These are phyloP conservation scores for Nylanderia fulva DNA, from an alignment of 1,140 invertebrate species.

Conservation along the genomic window DNA sequence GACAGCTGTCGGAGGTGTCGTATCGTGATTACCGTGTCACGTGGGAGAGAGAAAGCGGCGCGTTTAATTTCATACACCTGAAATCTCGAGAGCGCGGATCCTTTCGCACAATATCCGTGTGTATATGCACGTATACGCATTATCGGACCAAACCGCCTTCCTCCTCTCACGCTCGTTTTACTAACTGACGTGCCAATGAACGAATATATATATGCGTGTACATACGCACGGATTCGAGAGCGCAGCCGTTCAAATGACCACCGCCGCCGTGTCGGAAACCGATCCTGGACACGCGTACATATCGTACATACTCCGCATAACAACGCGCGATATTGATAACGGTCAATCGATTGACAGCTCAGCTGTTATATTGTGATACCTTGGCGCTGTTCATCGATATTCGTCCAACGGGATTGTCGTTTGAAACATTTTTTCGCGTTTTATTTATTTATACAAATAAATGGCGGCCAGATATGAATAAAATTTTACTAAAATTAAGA, in stretches of 20 bases:
- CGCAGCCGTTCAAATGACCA: slow-evolving; percentile 12
- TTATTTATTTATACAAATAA: not conserved
- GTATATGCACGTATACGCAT: not conserved
- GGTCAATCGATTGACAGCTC: slow-evolving; percentile 25
- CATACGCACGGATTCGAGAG: not conserved
- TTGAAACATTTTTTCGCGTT: not conserved
- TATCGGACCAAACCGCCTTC: not conserved
- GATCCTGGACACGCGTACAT: not conserved
- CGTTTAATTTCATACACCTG: slow-evolving; percentile 53
- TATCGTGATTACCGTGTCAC: slow-evolving; percentile 69
- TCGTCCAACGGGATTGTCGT: not conserved
- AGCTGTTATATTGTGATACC: not conserved
- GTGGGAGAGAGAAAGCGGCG: not conserved
- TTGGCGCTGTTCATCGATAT: not conserved
- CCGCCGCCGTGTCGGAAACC: slow-evolving; percentile 11
- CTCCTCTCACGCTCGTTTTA: not conserved
- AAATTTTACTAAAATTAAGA: not conserved
- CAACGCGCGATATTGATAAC: slow-evolving; percentile 36
- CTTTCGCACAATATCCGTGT: not conserved
- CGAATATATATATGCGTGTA: not conserved
- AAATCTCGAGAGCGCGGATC: slow-evolving; percentile 35
- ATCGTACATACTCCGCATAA: not conserved
- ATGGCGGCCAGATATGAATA: not conserved
- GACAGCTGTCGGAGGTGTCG: slow-evolving; percentile 58
- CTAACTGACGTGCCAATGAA: slow-evolving; percentile 35